These are phyloP conservation scores for Noctua janthina DNA, from an alignment of 2,888 invertebrate species.

Conservation along the genomic window DNA sequence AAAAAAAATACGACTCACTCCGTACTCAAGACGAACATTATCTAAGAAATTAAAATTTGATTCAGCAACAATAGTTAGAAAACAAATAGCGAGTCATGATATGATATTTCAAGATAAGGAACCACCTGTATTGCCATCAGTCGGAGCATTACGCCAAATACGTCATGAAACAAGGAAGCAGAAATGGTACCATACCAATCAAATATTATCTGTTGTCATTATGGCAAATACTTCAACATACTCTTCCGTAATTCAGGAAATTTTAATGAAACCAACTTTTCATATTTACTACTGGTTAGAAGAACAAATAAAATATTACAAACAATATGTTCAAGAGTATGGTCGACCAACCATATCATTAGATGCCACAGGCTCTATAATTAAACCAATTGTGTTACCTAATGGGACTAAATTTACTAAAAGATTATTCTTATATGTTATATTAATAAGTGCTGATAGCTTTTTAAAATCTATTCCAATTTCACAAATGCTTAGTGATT, in stretches of 20 bases:
- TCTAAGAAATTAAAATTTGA: conserved; percentile 41
- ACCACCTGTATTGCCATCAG: conserved; percentile 46
- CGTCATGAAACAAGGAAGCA: conserved; percentile 44
- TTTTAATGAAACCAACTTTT: conserved; percentile 46
- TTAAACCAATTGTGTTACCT: conserved; percentile 44
- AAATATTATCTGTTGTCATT: conserved; percentile 44
- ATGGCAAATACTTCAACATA: conserved; percentile 46
- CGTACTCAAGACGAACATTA: conserved; percentile 40
- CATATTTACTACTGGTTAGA: conserved; percentile 47
- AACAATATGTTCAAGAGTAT: conserved; percentile 46
- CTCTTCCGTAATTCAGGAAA: conserved; percentile 47
- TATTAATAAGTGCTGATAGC: conserved; percentile 50
- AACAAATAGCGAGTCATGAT: conserved; percentile 39
- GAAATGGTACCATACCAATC: conserved; percentile 44
- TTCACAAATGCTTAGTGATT: conserved; percentile 48
- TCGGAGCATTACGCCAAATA: conserved; percentile 48
- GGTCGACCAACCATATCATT: conserved; percentile 46
- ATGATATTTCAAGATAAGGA: conserved; percentile 48
- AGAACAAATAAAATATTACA: conserved; percentile 46
- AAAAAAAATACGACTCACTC: conserved; percentile 45
- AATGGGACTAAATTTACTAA: conserved; percentile 47
- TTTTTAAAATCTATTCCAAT: conserved; percentile 47
- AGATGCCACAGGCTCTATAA: conserved; percentile 47
- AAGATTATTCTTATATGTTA: conserved; percentile 46
- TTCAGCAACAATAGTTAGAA: conserved; percentile 38